These are phyloP conservation scores for Equus quagga DNA, from an alignment of 2,113 vertebrate genomes.

Conservation along the genomic window DNA sequence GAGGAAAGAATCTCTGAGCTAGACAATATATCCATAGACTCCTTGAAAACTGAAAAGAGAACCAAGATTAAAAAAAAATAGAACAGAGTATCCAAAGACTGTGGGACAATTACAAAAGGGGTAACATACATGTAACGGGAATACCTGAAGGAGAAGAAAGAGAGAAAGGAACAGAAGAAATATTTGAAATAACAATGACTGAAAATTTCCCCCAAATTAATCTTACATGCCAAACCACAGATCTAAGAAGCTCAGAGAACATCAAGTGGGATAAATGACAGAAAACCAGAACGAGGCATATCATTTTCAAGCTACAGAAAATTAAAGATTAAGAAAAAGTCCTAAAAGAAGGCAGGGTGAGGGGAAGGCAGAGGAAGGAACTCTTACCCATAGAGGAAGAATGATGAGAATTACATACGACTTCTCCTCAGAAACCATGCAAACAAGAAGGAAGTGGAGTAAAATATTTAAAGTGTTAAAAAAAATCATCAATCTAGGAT, in stretches of 20 bases:
- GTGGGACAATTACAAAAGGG: not conserved
- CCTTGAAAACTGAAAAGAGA: not conserved
- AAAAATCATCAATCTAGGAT: not conserved
- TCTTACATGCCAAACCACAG: not conserved
- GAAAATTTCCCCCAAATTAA: not conserved
- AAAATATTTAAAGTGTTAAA: not conserved
- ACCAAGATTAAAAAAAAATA: not conserved
- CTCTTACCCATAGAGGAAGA: not conserved
- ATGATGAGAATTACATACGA: not conserved
- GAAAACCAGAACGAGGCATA: not conserved
- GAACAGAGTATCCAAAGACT: not conserved
- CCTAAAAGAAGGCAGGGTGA: not conserved
- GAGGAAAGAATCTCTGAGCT: not conserved
- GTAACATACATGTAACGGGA: not conserved
- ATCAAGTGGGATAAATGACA: not conserved
- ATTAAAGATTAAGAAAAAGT: not conserved
- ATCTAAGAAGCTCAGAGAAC: not conserved
- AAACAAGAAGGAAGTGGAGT: not conserved
- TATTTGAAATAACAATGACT: not conserved
- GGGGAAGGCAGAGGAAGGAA: too few species aligned
- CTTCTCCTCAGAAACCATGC: not conserved
- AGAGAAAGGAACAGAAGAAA: not conserved
- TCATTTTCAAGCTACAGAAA: not conserved
- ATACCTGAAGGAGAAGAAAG: not conserved
- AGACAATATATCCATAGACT: not conserved